A percentile compares a stretch with the other conserved stretches of the same genome.
These are phyloP conservation scores for Alloplasta piceator DNA, from an alignment of 2,888 invertebrate genomes.

Conservation along the genomic window DNA sequence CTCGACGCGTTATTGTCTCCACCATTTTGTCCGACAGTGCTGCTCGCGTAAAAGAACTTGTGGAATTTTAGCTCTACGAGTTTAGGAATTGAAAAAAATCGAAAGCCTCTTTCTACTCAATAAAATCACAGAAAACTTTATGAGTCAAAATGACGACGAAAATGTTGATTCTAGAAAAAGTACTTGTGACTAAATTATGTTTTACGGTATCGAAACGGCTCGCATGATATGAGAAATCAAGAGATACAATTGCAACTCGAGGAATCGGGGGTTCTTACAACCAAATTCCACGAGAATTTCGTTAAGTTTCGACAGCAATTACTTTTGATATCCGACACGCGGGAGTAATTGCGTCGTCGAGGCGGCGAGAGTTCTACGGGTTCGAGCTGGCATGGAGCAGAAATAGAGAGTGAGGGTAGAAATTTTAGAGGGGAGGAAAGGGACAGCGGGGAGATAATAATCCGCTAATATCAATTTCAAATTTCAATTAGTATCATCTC, in stretches of 20 bases:
- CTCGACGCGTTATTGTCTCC: too few species aligned
- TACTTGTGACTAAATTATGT: too few species aligned
- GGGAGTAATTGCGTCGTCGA: conserved; percentile 78
- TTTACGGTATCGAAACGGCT: too few species aligned
- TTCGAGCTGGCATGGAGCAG: conserved; percentile 44
- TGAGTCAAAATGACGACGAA: too few species aligned
- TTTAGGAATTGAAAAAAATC: too few species aligned
- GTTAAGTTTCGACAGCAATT: conserved; percentile 82
- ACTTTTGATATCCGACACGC: conserved; percentile 83
- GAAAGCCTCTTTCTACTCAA: too few species aligned
- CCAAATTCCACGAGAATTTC: conserved; percentile 76
- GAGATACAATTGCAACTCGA: conserved; percentile 11
- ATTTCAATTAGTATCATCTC: conserved; percentile 84
- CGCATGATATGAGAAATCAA: conserved; percentile 6
- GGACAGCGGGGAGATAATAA: conserved; percentile 78
- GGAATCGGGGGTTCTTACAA: conserved; percentile 20
- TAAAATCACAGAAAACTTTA: too few species aligned
- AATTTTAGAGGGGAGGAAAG: conserved; percentile 44
- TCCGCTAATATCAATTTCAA: conserved; percentile 84
- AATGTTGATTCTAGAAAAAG: too few species aligned
- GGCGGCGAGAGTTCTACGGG: conserved; percentile 47
- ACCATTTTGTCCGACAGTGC: too few species aligned
- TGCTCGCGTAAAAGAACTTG: too few species aligned
- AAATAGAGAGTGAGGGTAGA: conserved; percentile 52
- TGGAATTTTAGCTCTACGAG: not conserved